Evolutionary conservation across 2,888 invertebrate species (phyloP).

Genomic region (Drosophila monieri): DNA sequence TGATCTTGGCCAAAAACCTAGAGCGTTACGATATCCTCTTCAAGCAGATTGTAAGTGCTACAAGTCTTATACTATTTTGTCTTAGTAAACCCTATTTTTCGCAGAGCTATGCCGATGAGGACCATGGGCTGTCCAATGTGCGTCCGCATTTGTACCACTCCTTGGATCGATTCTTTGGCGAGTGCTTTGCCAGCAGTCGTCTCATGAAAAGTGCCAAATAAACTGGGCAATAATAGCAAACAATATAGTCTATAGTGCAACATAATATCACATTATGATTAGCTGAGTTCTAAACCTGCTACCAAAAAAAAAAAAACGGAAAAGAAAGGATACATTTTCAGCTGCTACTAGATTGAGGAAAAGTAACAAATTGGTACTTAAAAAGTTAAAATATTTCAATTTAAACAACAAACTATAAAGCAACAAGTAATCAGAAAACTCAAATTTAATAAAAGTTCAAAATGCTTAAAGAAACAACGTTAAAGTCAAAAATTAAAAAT

Average conservation of each 20-base stretch:
- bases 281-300: constrained; percentile 21
- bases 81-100: neutral
- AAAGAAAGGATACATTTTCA: constrained; percentile 3
- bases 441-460: constrained; percentile 38
- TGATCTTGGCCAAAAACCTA: constrained; percentile 94
- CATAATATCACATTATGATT: constrained; percentile 15
- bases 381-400: constrained; percentile 57
- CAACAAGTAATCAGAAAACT: constrained; percentile 41
- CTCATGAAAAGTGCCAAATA: constrained; percentile 75
- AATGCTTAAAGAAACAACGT: constrained; percentile 19
- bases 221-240: constrained; percentile 17
- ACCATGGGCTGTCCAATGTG: constrained; percentile 93
- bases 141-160: constrained; percentile 95
- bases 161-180: constrained; percentile 91
- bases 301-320: neutral
- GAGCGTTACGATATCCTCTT: constrained; percentile 94
- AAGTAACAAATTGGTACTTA: constrained; percentile 64
- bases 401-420: constrained; percentile 30
- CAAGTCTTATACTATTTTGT: neutral
- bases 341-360: constrained; percentile 19
- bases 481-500: constrained; percentile 45
- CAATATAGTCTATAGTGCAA: constrained; percentile 8
- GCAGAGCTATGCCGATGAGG: constrained; percentile 97
- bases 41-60: constrained; percentile 92
- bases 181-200: constrained; percentile 81